Percentiles rank a stretch among this genome's conserved stretches.
These are phyloP conservation scores for Pocillopora grandis DNA, from an alignment of 92 coral and sea anemone species.

Conservation along the genomic window DNA sequence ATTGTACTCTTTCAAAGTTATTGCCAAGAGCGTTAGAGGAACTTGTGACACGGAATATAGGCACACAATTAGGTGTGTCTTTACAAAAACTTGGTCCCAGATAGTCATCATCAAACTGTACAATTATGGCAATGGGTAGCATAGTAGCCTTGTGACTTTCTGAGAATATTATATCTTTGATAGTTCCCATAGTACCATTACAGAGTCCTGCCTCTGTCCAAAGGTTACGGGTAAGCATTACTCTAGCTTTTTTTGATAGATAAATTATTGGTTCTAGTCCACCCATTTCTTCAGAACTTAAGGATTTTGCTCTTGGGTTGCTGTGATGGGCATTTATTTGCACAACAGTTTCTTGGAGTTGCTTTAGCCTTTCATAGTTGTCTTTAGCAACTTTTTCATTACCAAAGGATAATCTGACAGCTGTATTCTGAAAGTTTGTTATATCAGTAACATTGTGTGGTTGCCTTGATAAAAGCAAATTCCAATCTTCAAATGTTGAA, in stretches of 20 bases:
- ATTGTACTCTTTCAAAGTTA: conserved; percentile 18
- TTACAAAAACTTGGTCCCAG: not conserved
- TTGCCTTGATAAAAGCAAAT: conserved; percentile 47
- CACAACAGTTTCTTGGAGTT: conserved; percentile 12
- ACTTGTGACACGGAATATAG: not conserved
- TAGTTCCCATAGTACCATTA: not conserved
- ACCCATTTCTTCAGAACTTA: conserved; percentile 51
- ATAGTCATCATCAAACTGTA: not conserved
- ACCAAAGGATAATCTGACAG: conserved; percentile 39
- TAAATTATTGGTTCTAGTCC: conserved; percentile 23
- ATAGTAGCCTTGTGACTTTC: not conserved
- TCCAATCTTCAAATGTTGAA: conserved; percentile 64
- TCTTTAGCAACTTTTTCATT: conserved; percentile 54
- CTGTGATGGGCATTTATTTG: conserved; percentile 50
- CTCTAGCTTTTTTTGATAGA: not conserved
- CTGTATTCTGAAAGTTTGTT: conserved; percentile 21
- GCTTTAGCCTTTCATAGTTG: conserved; percentile 34
- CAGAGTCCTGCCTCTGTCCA: not conserved
- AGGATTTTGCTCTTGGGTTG: conserved; percentile 31
- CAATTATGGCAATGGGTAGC: conserved; percentile 3
- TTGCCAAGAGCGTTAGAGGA: not conserved
- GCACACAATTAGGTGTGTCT: not conserved
- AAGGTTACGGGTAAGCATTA: not conserved
- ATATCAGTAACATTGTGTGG: conserved; percentile 18
- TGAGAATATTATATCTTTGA: not conserved